phyloP scores from a whole-genome alignment of 2,113 vertebrate species.

The Marcusenius ussheri region DNA sequence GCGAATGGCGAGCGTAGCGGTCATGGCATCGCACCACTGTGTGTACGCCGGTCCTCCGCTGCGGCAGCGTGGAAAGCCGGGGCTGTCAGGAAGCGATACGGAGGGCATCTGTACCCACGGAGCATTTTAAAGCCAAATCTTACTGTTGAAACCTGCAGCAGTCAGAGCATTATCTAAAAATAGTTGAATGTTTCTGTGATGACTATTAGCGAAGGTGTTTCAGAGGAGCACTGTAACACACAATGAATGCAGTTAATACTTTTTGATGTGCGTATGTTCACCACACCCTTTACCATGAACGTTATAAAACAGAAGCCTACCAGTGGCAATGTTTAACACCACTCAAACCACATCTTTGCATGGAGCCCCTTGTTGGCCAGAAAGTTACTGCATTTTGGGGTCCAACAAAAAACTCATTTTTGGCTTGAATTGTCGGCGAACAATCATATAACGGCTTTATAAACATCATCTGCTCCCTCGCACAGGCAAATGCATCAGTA shows the following conservation, averaged over 20 bases:
- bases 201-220: not conserved
- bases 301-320: not conserved
- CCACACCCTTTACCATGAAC: not conserved
- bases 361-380: not conserved
- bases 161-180: not conserved
- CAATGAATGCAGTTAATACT: not conserved
- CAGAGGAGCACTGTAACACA: not conserved
- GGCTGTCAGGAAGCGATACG: not conserved
- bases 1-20: not conserved
- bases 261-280: not conserved
- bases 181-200: not conserved
- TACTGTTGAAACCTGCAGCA: not conserved
- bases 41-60: not conserved
- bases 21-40: not conserved
- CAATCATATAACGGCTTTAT: not conserved
- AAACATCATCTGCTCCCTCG: not conserved
- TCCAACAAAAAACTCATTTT: not conserved
- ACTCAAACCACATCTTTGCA: not conserved
- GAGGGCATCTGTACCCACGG: not conserved
- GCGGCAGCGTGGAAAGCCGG: not conserved
- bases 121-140: not conserved
- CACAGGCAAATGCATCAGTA: conserved; percentile 95
- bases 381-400: not conserved
- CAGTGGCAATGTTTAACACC: not conserved
- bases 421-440: not conserved